Percentiles rank a stretch among this genome's conserved stretches.
These are phyloP conservation scores for Hyla sarda DNA, from an alignment of 2,113 vertebrate genomes.

Conservation along the genomic window DNA sequence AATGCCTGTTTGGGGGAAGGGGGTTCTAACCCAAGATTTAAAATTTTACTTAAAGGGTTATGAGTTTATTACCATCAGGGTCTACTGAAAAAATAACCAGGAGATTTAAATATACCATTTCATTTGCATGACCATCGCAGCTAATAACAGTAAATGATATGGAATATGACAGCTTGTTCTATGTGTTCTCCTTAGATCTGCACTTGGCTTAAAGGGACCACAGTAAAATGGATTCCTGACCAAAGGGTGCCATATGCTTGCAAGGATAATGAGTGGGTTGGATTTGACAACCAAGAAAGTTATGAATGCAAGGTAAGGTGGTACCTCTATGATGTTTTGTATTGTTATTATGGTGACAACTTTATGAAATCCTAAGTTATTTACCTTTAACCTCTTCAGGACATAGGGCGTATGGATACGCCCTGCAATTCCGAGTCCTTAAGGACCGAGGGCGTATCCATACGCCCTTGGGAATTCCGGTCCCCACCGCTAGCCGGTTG, in stretches of 20 bases:
- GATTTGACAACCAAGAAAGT: conserved; percentile 78
- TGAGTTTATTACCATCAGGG: too few relatives aligned
- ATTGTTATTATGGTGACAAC: background rate
- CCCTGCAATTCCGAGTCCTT: too few relatives aligned
- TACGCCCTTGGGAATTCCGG: too few relatives aligned
- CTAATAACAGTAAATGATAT: background rate
- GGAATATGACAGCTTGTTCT: background rate
- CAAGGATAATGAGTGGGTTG: conserved; percentile 80
- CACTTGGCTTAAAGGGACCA: conserved; percentile 69
- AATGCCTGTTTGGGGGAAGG: too few relatives aligned
- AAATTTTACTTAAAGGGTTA: too few relatives aligned
- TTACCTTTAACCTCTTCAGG: too few relatives aligned
- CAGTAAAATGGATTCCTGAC: conserved; percentile 74
- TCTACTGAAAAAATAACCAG: too few relatives aligned
- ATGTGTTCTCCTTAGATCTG: conserved; percentile 72
- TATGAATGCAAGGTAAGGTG: conserved; percentile 75
- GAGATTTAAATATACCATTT: background rate
- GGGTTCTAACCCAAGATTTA: too few relatives aligned
- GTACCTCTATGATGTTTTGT: background rate
- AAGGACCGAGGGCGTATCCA: too few relatives aligned
- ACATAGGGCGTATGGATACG: too few relatives aligned
- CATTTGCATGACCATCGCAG: background rate
- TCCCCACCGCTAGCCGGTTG: too few relatives aligned
- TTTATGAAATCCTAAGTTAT: background rate
- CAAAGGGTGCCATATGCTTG: conserved; percentile 80